Conservation (phyloP, 2,888 invertebrate genomes). For the Troides aeacus region DNA sequence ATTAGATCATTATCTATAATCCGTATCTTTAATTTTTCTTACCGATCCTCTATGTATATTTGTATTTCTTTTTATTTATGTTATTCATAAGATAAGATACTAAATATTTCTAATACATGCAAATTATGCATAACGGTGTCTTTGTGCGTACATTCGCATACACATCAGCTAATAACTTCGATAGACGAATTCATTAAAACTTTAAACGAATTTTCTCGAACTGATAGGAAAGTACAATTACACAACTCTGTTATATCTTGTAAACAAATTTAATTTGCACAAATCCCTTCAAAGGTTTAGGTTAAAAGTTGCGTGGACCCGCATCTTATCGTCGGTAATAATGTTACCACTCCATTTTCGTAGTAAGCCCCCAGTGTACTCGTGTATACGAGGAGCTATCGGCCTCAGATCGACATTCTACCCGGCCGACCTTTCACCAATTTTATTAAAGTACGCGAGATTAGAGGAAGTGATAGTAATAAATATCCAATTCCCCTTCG, state of each 20-base stretch:
- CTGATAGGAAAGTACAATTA: background rate
- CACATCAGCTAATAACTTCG: too few relatives aligned
- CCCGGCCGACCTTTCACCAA: slow-evolving; percentile 22
- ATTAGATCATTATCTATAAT: too few relatives aligned
- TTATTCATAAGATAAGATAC: too few relatives aligned
- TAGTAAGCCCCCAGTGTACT: background rate
- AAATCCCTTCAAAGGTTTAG: slow-evolving; percentile 5
- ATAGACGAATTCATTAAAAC: background rate
- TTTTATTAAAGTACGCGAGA: slow-evolving; percentile 22
- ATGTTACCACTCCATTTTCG: slow-evolving; percentile 6
- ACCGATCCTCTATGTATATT: too few relatives aligned
- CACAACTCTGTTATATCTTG: background rate
- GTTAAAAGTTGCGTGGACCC: slow-evolving; percentile 5
- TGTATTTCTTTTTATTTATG: too few relatives aligned
- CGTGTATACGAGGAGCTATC: slow-evolving; percentile 7
- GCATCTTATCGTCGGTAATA: slow-evolving; percentile 13
- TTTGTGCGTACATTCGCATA: too few relatives aligned
- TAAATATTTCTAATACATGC: too few relatives aligned
- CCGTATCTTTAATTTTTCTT: too few relatives aligned
- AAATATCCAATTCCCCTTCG: slow-evolving; percentile 21
- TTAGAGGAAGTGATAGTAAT: slow-evolving; percentile 20
- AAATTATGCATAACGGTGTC: too few relatives aligned
- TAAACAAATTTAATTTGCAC: slow-evolving; percentile 11
- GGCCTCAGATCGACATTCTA: slow-evolving; percentile 5
- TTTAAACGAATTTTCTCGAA: background rate